phyloP scores from a whole-genome alignment of 2,797 vertebrate genomes.

The Threskiornis aethiopicus region DNA sequence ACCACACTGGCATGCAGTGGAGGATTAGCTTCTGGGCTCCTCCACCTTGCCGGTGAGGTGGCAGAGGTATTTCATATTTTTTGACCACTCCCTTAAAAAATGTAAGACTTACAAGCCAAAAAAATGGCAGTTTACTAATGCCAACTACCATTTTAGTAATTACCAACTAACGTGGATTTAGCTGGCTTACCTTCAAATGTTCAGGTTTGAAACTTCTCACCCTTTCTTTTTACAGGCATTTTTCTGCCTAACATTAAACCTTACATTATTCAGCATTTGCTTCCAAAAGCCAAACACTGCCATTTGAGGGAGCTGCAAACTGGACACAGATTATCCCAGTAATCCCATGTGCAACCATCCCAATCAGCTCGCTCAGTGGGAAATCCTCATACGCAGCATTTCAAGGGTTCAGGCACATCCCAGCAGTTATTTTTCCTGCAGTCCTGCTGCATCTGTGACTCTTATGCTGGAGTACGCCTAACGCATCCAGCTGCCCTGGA shows the following conservation, averaged over 20 bases:
- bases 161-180: not conserved
- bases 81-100: not conserved
- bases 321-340: not conserved
- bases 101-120: not conserved
- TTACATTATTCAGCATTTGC: not conserved
- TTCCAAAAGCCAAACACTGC: not conserved
- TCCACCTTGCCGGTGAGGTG: not conserved
- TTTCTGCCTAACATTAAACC: not conserved
- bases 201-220: not conserved
- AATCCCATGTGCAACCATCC: not conserved
- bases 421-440: slow-evolving; percentile 4
- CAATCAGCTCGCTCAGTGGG: not conserved
- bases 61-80: not conserved
- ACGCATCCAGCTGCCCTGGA: slow-evolving; percentile 49
- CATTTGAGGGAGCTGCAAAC: not conserved
- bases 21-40: not conserved
- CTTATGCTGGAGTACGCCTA: not conserved
- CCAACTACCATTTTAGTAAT: no score
- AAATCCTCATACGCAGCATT: not conserved
- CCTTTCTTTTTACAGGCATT: not conserved
- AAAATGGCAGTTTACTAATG: not conserved
- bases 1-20: not conserved
- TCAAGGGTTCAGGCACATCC: not conserved
- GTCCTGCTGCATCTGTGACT: not conserved
- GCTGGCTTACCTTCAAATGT: not conserved